Evolutionary conservation across 2,797 vertebrate species (phyloP).

Genomic region (Lepilemur septentrionalis): DNA sequence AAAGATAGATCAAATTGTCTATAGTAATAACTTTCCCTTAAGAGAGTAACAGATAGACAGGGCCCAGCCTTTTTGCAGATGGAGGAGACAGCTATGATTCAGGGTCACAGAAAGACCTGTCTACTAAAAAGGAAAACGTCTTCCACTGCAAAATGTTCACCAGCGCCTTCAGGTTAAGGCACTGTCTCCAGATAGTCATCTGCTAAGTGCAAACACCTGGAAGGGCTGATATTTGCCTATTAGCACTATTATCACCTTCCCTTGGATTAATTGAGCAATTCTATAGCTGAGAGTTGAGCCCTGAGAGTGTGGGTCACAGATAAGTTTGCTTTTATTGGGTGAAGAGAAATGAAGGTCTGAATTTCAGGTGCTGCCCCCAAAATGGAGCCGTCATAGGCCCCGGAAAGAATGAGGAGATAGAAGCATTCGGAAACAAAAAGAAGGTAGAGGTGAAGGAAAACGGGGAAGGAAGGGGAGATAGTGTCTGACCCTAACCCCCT

Average conservation of each 20-base stretch:
- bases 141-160: neutral
- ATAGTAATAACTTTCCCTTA: conserved; percentile 27
- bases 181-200: neutral
- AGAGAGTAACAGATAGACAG: neutral
- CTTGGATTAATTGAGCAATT: neutral
- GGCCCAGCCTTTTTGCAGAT: neutral
- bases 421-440: neutral
- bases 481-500: neutral
- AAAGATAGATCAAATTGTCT: conserved; percentile 52
- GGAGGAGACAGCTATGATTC: neutral
- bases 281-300: neutral
- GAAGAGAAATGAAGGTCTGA: neutral
- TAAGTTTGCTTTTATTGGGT: neutral
- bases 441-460: neutral
- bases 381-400: neutral
- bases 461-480: neutral
- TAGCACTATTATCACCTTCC: neutral
- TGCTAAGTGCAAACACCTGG: neutral
- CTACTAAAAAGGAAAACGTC: conserved; percentile 8
- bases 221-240: neutral
- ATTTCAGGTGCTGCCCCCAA: neutral
- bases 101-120: conserved; percentile 14
- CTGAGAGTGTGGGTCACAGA: neutral
- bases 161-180: neutral
- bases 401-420: neutral